phyloP scores from a whole-genome alignment of 1,140 invertebrate genomes.

The Orchesella cincta region DNA sequence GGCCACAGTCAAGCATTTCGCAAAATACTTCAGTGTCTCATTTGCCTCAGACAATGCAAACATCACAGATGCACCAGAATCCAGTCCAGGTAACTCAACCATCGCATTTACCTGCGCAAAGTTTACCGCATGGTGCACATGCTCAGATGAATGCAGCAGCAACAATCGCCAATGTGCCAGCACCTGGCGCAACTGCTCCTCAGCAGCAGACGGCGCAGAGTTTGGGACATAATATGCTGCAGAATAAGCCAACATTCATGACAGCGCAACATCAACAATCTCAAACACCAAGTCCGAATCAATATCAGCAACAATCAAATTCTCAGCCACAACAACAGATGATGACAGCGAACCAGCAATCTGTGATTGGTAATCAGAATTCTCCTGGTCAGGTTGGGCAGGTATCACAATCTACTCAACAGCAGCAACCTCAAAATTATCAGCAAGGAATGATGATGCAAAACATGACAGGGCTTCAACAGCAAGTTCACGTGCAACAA shows the following conservation, averaged over 20 bases:
- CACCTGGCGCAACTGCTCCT: slow-evolving; percentile 40
- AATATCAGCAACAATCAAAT: slow-evolving; percentile 40
- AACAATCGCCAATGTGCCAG: slow-evolving; percentile 52
- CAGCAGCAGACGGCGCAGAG: slow-evolving; percentile 50
- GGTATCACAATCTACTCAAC: slow-evolving; percentile 20
- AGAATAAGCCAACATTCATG: slow-evolving; percentile 39
- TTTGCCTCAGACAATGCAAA: slow-evolving; percentile 33
- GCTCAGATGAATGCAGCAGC: slow-evolving; percentile 52
- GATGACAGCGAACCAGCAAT: not conserved
- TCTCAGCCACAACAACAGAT: slow-evolving; percentile 25
- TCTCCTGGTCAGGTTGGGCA: not conserved
- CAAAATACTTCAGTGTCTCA: slow-evolving; percentile 22
- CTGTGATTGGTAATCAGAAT: not conserved
- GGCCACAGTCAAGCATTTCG: slow-evolving; percentile 10
- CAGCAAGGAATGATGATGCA: slow-evolving; percentile 41
- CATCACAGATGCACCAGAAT: slow-evolving; percentile 50
- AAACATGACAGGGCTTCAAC: slow-evolving; percentile 35
- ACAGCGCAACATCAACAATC: slow-evolving; percentile 55
- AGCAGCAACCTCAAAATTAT: slow-evolving; percentile 27
- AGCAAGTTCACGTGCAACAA: slow-evolving; percentile 42
- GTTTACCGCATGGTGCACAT: slow-evolving; percentile 39
- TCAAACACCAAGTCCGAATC: slow-evolving; percentile 38
- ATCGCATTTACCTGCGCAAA: slow-evolving; percentile 59
- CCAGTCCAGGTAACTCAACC: slow-evolving; percentile 58
- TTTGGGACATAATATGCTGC: slow-evolving; percentile 40